Base-by-base conservation (phyloP, 2,113 vertebrate genomes). In the Semicossyphus pulcher region DNA sequence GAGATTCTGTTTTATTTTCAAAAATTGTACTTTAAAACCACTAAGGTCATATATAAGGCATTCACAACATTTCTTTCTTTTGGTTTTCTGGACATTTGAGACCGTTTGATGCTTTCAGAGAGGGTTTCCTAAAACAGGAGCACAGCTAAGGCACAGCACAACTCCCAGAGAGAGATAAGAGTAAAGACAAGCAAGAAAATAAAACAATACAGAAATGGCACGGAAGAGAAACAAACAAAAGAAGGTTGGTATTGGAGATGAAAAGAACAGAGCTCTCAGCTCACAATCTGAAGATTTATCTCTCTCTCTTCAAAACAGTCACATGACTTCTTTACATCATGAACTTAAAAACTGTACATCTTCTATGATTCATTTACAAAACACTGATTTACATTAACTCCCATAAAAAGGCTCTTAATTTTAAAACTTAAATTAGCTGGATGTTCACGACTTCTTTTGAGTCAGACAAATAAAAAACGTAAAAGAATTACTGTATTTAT, bases 141-240 rank as follows among this genome's bases (percentile, higher is more conserved):
- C 4, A 80, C 70, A 68, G 63, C 79, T 85, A 89, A 89, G 88
- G 88, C 88, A 88, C 88, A 54, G 57, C 78, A 52, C 72, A 1
- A 56, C 75, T 57, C 80, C 57, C 72, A 44, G 28, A 54, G 29
- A 74, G 68, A 52, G 60, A 77, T 23, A 14, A 39, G 6, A 1
- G 41, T 4, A 4, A 5, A 45, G 0, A 53, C 16, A 31, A 42
- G n/a, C n/a, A 23, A n/a, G 7, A 42, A 16, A 44, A 11, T 2
- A 25, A 1, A 28, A 26, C 10, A 16, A 15, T 3, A 36, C 31
- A 25, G 11, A 45, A 36, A 57, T 32, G 31, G 31, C 23, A 36
- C 29, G 21, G 3, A 4, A 42, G 16, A 16, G 31, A 36, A 37
- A 10, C n/a, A n/a, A n/a, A n/a, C n/a, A 15, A 23, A 21, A 44